Base-by-base conservation (phyloP, 1,140 invertebrate genomes). In the Liolophura sinensis region DNA sequence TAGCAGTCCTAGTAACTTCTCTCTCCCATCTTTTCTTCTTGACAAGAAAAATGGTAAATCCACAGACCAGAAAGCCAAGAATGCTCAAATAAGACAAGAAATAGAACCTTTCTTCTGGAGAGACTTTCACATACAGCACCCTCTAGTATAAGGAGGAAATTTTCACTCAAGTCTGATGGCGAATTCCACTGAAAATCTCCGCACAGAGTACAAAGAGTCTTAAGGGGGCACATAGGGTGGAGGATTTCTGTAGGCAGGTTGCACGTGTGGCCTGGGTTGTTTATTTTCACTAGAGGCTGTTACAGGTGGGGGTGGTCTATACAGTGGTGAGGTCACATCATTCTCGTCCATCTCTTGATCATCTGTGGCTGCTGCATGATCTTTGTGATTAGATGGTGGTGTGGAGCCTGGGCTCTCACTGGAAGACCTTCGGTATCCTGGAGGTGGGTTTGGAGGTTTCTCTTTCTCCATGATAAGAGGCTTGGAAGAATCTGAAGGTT, bases 401-500 rank as follows among this genome's bases (percentile, higher is more conserved):
- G 89, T 59, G 72, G 87, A 78, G 63, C 72, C 74, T 55, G 73
- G 67, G 52, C 72, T 78, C 40, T 70, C 69, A 51, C 77, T 76
- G 62, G 71, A 85, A 15, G 85, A 85, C 59, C 86, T 86, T 66
- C 89, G 88, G 77, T 92, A 92, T 62, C 91, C 90, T 0, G 91
- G 90, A 6, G 91, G 91, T 11, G 91, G 90, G 64, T 95, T 84
- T 0, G 94, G 94, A 31, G 94, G 94, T 79, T 94, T 95, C 78
- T 96, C 94, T 71, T 96, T 94, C 71, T 95, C 93, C 82, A 96
- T 88, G 69, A 97, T 96, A 1, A 97, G 90, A 1, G 94, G 94
- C 85, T 96, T 96, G 74, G 94, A 93, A 40, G 91, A 91, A 46
- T 92, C 90, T 64, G 80, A 81, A 1, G 91, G 92, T 78, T 94